Evolutionary conservation across 2,888 invertebrate species (phyloP).

Genomic region (Tipula lateralis): DNA sequence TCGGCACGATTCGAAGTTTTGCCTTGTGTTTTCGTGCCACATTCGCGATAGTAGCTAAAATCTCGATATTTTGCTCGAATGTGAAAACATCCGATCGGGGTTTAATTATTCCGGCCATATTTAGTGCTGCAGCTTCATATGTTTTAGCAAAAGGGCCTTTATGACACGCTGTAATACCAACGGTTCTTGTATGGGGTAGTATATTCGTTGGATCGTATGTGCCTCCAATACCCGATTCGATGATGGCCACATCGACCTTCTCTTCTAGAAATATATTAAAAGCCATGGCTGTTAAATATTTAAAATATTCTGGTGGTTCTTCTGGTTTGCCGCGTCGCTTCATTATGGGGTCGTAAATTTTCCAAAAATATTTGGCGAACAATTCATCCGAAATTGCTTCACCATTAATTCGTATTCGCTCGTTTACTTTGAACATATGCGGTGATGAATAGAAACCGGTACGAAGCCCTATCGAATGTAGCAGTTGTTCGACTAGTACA

Average conservation of each 20-base stretch:
- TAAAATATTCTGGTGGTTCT: conserved; percentile 91
- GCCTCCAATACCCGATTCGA: conserved; percentile 98
- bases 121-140: conserved; percentile 81
- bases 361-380: conserved; percentile 80
- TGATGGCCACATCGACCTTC: conserved; percentile 83
- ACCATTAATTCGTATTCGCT: conserved; percentile 87
- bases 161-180: conserved; percentile 93
- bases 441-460: conserved; percentile 97
- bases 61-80: conserved; percentile 60
- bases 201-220: conserved; percentile 91
- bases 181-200: conserved; percentile 73
- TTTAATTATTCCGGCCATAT: conserved; percentile 96
- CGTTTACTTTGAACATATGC: conserved; percentile 85
- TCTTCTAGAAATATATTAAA: conserved; percentile 81
- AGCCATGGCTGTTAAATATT: conserved; percentile 90
- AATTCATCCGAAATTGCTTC: conserved; percentile 63
- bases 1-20: conserved; percentile 57
- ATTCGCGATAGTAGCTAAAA: conserved; percentile 57
- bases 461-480: conserved; percentile 73
- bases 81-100: conserved; percentile 65
- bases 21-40: conserved; percentile 51
- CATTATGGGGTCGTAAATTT: conserved; percentile 56
- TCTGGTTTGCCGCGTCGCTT: conserved; percentile 51
- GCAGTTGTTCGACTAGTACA: conserved; percentile 84
- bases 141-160: conserved; percentile 73